These are phyloP conservation scores for Pongo pygmaeus DNA, from an alignment of 2,113 vertebrate species.

Conservation along the genomic window DNA sequence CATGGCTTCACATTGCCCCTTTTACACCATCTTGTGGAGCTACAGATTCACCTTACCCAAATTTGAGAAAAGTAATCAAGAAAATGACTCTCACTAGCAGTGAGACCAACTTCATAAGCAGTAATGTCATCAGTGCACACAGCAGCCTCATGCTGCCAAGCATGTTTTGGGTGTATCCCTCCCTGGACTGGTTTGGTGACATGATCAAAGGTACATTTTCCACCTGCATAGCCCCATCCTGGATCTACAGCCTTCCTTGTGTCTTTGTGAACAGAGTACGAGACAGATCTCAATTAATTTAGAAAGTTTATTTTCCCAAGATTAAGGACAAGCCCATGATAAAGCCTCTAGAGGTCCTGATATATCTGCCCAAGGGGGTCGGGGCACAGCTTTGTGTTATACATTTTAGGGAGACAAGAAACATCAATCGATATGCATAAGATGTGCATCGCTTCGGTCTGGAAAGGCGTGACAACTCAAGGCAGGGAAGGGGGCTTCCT, in stretches of 20 bases:
- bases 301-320: no score
- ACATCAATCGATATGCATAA: no score
- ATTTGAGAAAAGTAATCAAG: background rate
- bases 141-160: background rate
- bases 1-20: background rate
- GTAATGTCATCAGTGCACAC: background rate
- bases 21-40: background rate
- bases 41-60: background rate
- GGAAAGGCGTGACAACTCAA: no score
- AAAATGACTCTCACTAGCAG: background rate
- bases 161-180: fast-evolving
- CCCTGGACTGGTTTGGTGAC: background rate
- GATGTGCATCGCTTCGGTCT: no score
- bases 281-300: no score
- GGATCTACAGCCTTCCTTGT: background rate
- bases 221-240: background rate
- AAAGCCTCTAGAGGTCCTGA: no score
- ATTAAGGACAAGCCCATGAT: no score
- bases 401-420: no score
- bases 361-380: no score
- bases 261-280: background rate
- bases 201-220: background rate
- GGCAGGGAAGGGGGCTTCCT: no score
- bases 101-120: background rate
- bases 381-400: no score